Evolutionary conservation across 2,888 invertebrate genomes (phyloP).

Genomic region (Adelognathus sp.): DNA sequence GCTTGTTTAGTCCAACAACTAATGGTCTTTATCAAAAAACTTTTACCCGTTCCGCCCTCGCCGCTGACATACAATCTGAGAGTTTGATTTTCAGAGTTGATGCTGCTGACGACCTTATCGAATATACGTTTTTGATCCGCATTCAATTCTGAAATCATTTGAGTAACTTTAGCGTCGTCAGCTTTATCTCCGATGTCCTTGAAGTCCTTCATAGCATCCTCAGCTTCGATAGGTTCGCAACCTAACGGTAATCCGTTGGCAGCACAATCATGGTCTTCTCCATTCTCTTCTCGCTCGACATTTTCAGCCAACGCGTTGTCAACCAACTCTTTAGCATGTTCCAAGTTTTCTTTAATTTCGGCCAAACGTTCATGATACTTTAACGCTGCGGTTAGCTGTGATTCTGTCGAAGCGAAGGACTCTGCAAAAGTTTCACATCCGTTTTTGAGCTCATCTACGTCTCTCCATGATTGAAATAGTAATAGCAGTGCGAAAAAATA

Average conservation of each 20-base stretch:
- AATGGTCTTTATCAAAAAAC: slow-evolving; percentile 6
- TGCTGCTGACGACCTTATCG: background rate
- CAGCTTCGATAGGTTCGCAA: slow-evolving; percentile 45
- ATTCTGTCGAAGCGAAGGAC: too few species aligned
- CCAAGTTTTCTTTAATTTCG: slow-evolving; percentile 35
- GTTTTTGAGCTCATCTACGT: slow-evolving; percentile 50
- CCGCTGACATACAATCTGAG: slow-evolving; percentile 24
- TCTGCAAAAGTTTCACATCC: too few species aligned
- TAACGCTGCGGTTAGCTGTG: slow-evolving; percentile 56
- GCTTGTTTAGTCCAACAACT: slow-evolving; percentile 20
- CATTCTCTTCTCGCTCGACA: slow-evolving; percentile 1
- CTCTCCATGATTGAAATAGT: slow-evolving; percentile 67
- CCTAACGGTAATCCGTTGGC: slow-evolving; percentile 29
- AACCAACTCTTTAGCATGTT: slow-evolving; percentile 11
- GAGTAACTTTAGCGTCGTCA: background rate
- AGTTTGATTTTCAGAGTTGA: background rate
- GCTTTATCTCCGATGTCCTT: too few species aligned
- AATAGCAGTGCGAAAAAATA: slow-evolving; percentile 64
- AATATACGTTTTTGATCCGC: slow-evolving; percentile 2
- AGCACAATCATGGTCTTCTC: background rate
- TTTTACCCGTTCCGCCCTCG: too few species aligned
- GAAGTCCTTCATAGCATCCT: too few species aligned
- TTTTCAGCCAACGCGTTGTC: slow-evolving; percentile 23
- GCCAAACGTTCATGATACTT: slow-evolving; percentile 45
- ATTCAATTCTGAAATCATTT: slow-evolving; percentile 9